Conservation (phyloP, 2,113 vertebrate species). For the Anolis carolinensis region DNA sequence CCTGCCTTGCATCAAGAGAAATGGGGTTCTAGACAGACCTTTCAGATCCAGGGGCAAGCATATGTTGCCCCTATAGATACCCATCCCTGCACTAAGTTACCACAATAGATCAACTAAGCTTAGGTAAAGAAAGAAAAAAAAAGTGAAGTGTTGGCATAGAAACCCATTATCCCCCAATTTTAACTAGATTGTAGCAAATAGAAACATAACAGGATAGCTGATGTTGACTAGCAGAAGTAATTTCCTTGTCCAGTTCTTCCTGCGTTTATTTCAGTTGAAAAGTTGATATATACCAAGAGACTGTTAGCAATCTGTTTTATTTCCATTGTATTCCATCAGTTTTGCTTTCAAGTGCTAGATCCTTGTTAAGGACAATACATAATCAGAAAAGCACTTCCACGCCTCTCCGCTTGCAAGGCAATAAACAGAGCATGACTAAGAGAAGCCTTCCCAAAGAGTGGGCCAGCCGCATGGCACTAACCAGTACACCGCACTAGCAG, state of each 20-base stretch:
- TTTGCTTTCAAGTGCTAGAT: constrained; percentile 29
- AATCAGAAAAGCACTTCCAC: constrained; percentile 38
- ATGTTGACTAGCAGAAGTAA: not conserved
- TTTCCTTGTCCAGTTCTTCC: not conserved
- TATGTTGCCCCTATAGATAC: too few relatives aligned
- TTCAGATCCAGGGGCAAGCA: too few relatives aligned
- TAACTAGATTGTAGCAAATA: too few relatives aligned
- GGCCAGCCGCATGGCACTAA: constrained; percentile 1
- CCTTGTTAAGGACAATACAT: constrained; percentile 38
- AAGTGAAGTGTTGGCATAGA: too few relatives aligned
- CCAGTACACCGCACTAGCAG: not conserved
- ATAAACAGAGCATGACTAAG: constrained; percentile 25
- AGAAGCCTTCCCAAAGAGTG: constrained; percentile 1
- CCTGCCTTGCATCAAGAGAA: too few relatives aligned
- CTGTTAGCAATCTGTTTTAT: constrained; percentile 32
- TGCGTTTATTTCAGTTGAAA: not conserved
- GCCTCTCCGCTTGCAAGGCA: constrained; percentile 24
- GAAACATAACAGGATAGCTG: not conserved
- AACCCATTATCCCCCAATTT: too few relatives aligned
- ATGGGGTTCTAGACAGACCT: too few relatives aligned
- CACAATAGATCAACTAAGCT: too few relatives aligned
- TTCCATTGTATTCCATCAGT: constrained; percentile 17
- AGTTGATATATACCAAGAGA: not conserved
- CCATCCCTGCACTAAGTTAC: too few relatives aligned
- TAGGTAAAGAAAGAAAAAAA: too few relatives aligned